Conservation (phyloP, 2,888 invertebrate genomes). For the Microdon myrmicae region DNA sequence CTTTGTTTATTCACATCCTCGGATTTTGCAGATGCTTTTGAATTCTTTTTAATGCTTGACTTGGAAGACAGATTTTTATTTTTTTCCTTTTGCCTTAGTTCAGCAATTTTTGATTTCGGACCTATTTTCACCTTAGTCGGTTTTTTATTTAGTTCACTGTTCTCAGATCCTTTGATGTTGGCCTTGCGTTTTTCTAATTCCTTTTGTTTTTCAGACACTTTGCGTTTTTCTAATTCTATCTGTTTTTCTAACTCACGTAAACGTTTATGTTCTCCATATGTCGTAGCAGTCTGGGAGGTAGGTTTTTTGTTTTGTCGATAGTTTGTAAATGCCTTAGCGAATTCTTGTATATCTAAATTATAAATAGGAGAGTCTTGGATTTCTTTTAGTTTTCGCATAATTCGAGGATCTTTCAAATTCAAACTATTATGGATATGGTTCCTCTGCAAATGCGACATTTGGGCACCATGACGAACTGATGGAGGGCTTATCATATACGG, state of each 20-base stretch:
- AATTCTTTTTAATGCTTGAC: too few species aligned
- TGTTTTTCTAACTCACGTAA: conserved; percentile 29
- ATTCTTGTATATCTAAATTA: conserved; percentile 22
- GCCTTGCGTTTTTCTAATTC: neutral
- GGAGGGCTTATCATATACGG: too few species aligned
- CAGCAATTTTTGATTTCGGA: too few species aligned
- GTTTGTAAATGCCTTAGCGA: conserved; percentile 13
- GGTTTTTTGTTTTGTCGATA: conserved; percentile 5
- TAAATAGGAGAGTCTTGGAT: conserved; percentile 35
- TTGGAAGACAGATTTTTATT: too few species aligned
- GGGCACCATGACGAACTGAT: too few species aligned
- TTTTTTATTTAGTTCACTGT: too few species aligned
- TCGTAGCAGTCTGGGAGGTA: conserved; percentile 27
- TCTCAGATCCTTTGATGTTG: neutral
- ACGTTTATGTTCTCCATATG: conserved; percentile 41
- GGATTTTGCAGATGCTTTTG: too few species aligned
- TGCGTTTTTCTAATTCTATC: neutral
- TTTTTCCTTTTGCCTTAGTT: too few species aligned
- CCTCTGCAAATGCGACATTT: too few species aligned
- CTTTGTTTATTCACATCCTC: neutral
- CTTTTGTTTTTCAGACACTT: too few species aligned
- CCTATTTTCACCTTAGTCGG: too few species aligned
- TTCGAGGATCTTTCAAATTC: conserved; percentile 37
- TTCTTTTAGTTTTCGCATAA: conserved; percentile 23
- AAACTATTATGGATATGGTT: conserved; percentile 8